Evolutionary conservation across 2,113 vertebrate species (phyloP).

Genomic region (Melanostigma gelatinosum): DNA sequence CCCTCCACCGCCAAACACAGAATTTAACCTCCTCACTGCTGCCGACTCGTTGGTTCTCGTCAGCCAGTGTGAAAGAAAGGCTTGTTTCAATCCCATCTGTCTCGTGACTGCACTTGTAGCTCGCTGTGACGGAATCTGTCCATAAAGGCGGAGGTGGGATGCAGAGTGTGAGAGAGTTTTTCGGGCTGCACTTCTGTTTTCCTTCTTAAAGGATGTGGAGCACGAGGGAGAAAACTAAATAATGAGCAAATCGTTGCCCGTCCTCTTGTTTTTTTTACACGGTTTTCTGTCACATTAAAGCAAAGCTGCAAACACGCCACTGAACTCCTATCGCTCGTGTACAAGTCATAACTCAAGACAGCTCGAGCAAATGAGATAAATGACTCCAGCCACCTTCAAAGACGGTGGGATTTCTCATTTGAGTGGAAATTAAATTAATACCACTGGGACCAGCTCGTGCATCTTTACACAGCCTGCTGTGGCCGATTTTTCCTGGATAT

Average conservation of each 20-base stretch:
- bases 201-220: not conserved
- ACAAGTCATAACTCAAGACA: constrained; percentile 66
- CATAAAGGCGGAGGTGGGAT: not conserved
- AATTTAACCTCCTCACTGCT: constrained; percentile 39
- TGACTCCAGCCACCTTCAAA: constrained; percentile 65
- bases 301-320: constrained; percentile 32
- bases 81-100: not conserved
- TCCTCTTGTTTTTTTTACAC: constrained; percentile 34
- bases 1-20: constrained; percentile 15
- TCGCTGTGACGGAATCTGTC: not conserved
- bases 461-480: constrained; percentile 37
- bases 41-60: not conserved
- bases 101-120: not conserved
- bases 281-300: constrained; percentile 46
- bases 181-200: not conserved
- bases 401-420: constrained; percentile 68
- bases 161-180: not conserved
- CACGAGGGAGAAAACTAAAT: not conserved
- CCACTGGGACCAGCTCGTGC: constrained; percentile 49
- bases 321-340: constrained; percentile 38
- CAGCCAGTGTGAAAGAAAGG: not conserved
- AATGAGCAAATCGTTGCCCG: constrained; percentile 42
- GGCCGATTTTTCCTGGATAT: constrained; percentile 15
- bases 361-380: constrained; percentile 68
- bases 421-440: constrained; percentile 70